These are phyloP conservation scores for Montipora capricornis DNA, from an alignment of 64 coral and sea anemone species.

Conservation along the genomic window DNA sequence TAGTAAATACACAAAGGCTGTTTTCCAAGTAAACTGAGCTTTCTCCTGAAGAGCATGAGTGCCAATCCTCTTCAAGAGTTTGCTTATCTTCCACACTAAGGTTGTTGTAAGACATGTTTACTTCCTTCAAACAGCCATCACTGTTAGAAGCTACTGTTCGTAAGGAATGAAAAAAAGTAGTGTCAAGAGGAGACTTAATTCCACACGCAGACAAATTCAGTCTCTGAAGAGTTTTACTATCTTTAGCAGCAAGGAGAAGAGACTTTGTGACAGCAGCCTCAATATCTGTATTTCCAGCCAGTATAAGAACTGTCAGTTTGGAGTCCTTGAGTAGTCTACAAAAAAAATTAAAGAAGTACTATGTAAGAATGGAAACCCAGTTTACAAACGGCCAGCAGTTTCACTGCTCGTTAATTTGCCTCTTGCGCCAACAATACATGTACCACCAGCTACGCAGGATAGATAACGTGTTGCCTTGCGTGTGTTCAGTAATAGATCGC, in stretches of 20 bases:
- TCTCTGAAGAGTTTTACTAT: conserved; percentile 28
- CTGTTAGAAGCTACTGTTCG: neutral
- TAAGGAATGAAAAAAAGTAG: conserved; percentile 36
- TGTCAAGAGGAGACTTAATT: conserved; percentile 61
- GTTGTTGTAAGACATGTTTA: conserved; percentile 63
- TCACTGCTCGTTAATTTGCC: too few species aligned
- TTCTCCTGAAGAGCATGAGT: neutral
- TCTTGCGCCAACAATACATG: too few species aligned
- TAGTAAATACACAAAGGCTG: conserved; percentile 34
- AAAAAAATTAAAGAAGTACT: too few species aligned
- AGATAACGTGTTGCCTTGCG: too few species aligned
- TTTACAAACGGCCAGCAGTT: too few species aligned
- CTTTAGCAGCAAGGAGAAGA: conserved; percentile 1
- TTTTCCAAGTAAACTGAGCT: conserved; percentile 22
- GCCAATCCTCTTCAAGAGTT: conserved; percentile 40
- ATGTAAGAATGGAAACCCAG: neutral
- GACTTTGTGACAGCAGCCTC: neutral
- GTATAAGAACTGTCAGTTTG: conserved; percentile 6
- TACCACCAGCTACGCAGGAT: too few species aligned
- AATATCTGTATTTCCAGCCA: conserved; percentile 6
- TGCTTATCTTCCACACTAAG: conserved; percentile 56
- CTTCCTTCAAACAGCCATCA: conserved; percentile 18
- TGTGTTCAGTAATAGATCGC: too few species aligned
- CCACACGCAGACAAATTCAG: conserved; percentile 77
- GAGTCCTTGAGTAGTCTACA: neutral